A percentile compares a stretch with the other conserved stretches of the same genome.
Conservation (phyloP, 2,797 vertebrate genomes). For the Threskiornis aethiopicus region DNA sequence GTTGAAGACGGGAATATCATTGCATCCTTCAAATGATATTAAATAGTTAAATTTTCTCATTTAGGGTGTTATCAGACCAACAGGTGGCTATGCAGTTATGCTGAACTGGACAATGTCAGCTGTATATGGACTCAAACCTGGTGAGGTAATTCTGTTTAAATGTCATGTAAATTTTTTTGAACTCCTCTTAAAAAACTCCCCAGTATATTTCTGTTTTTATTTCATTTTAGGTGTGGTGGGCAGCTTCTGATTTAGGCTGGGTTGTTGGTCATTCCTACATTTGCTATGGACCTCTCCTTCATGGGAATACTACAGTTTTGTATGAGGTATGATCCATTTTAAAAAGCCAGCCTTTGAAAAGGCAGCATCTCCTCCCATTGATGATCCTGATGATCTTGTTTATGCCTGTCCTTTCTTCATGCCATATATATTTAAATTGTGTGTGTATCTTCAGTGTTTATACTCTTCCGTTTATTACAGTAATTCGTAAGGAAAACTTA, state of each 20-base stretch:
- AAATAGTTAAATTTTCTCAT: slow-evolving; percentile 20
- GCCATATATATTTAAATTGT: neutral
- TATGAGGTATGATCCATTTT: slow-evolving; percentile 85
- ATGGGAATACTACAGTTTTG: slow-evolving; percentile 91
- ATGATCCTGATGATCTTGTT: neutral
- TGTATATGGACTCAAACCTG: slow-evolving; percentile 89
- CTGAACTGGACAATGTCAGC: slow-evolving; percentile 97
- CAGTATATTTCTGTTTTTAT: neutral
- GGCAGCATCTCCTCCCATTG: neutral
- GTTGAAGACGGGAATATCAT: neutral
- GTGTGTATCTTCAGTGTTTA: neutral
- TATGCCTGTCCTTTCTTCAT: neutral
- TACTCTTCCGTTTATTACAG: neutral
- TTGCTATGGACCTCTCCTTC: slow-evolving; percentile 93
- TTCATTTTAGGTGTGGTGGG: slow-evolving; percentile 94
- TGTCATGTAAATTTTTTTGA: neutral
- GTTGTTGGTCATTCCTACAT: slow-evolving; percentile 98
- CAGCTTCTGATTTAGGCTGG: slow-evolving; percentile 97
- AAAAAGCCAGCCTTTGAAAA: neutral
- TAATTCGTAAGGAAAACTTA: neutral
- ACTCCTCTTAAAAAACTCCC: neutral
- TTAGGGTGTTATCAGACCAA: slow-evolving; percentile 91
- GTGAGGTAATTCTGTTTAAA: slow-evolving; percentile 84
- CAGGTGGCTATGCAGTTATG: slow-evolving; percentile 94
- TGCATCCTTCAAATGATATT: neutral